phyloP scores from a whole-genome alignment of 2,888 invertebrate genomes.

The Archips crataeganus region DNA sequence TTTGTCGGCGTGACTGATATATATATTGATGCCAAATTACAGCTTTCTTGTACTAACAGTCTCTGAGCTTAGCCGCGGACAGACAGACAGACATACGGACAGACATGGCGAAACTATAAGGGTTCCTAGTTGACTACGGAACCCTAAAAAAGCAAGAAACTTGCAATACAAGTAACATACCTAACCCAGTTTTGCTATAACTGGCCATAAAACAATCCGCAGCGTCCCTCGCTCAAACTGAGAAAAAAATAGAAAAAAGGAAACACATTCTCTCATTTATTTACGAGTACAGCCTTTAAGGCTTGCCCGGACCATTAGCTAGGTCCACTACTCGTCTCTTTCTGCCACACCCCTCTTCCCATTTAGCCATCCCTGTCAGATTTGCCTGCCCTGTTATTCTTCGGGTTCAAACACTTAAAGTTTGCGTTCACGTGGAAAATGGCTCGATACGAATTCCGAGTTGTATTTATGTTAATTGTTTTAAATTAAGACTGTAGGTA shows the following conservation, averaged over 20 bases:
- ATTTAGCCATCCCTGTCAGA: slow-evolving; percentile 66
- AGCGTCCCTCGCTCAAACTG: slow-evolving; percentile 50
- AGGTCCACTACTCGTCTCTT: slow-evolving; percentile 65
- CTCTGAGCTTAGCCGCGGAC: too few relatives aligned
- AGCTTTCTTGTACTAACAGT: too few relatives aligned
- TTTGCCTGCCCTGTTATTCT: slow-evolving; percentile 63
- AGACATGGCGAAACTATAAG: too few relatives aligned
- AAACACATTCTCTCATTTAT: slow-evolving; percentile 73
- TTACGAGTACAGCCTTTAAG: slow-evolving; percentile 71
- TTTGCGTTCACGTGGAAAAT: slow-evolving; percentile 57
- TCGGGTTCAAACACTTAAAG: slow-evolving; percentile 67
- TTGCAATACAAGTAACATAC: slow-evolving; percentile 36
- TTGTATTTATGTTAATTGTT: slow-evolving; percentile 42
- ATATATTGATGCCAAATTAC: too few relatives aligned
- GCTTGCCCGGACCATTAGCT: slow-evolving; percentile 71
- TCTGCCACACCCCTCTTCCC: slow-evolving; percentile 54
- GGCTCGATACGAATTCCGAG: slow-evolving; percentile 46
- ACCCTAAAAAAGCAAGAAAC: too few relatives aligned
- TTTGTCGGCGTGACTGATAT: too few relatives aligned
- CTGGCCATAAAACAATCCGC: slow-evolving; percentile 54
- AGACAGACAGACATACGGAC: too few relatives aligned
- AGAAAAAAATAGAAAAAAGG: slow-evolving; percentile 59
- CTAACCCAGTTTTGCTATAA: slow-evolving; percentile 53
- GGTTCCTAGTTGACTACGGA: too few relatives aligned
- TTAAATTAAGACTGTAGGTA: slow-evolving; percentile 18